Base-by-base conservation (phyloP, 1,140 invertebrate species). In the Vanessa tameamea region DNA sequence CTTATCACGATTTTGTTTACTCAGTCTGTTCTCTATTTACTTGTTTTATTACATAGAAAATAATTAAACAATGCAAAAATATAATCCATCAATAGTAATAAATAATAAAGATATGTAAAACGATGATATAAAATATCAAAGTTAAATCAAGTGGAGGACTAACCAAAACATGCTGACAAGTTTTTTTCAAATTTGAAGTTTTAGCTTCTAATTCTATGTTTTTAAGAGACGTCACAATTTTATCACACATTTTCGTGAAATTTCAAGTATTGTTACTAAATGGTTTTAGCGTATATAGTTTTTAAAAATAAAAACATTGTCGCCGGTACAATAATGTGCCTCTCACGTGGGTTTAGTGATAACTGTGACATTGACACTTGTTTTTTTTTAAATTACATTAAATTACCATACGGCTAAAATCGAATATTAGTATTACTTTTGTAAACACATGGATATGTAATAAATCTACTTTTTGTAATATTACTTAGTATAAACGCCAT, bases 81-180 rank as follows among this genome's bases (percentile, higher is more conserved):
- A 57, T 55, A 31, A 26, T 15, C n/a, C 15, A 59, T 61, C 4
- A 37, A 15, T 37, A 7, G 14, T n/a, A 57, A 47, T 14, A 65
- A 69, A 13, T 37, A 68, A 64, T 47, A 6, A 26, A 47, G 63
- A 31, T 47, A 16, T 47, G 47, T 47, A 20, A 51, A 26, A 61
- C 59, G 16, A 64, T 31, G 11, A 61, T n/a, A 50, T 20, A 69
- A 50, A 20, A 73, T 65, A 15, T 6, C 1, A 53, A 26, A 20
- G 26, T 77, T 23, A 43, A 37, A 61, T 37, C n/a, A 15, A 43
- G 9, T 43, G 6, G 37, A 43, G 9, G 37, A 85, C 83, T 83
- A 80, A 87, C 87, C 83, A 78, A 63, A 76, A 87, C 72, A 75
- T 83, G 76, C 68, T 84, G 76, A 75, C 87, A 87, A 76, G 81